Evolutionary conservation across 2,888 invertebrate genomes (phyloP), one percentile per base, ranked within the genome.

Genomic region (Cylindroiulus punctatus): DNA sequence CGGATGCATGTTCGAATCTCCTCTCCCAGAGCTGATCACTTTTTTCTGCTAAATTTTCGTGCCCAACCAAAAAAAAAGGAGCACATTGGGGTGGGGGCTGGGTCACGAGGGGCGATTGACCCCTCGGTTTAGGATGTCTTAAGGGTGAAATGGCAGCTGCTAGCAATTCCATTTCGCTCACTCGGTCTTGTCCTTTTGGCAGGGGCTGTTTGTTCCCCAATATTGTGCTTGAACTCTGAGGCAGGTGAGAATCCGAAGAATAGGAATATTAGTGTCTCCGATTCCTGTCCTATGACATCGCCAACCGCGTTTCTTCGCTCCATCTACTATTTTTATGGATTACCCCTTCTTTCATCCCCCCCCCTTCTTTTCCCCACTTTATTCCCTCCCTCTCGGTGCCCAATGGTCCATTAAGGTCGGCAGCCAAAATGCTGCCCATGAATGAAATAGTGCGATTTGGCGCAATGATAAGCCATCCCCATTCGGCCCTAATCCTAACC

Each of bases 41-140:
- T 76, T 26, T 76, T 76, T 30, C 26, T 76, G 30, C 3, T 0
- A 65, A 26, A 26, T 65, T 76, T 76, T 76, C 14, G 76, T 30
- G 26, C 26, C 30, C 26, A 14, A 76, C 76, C 76, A 76, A 30
- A 76, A 76, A 76, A 65, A 76, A 76, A 76, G 76, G 76, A 30
- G 14, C 76, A 76, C 76, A 26, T 76, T 76, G 26, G 14, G 76
- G 76, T 76, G 76, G 76, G 76, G 30, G 19, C 65, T 30, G 10
- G 26, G 83, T 83, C 83, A 83, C 83, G 42, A 83, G 26, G 83
- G 83, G 83, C 83, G 83, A 83, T 83, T 83, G 83, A 83, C 83
- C 83, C 44, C 83, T 83, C n/a, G 44, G 42, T 26, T 83, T 83
- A 76, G 30, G 76, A 76, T 76, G 76, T 76, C 76, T 76, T 76